A percentile compares a stretch with the other conserved stretches of the same genome.
phyloP scores from a whole-genome alignment of 2,888 invertebrate species.

The Heliconius sara region DNA sequence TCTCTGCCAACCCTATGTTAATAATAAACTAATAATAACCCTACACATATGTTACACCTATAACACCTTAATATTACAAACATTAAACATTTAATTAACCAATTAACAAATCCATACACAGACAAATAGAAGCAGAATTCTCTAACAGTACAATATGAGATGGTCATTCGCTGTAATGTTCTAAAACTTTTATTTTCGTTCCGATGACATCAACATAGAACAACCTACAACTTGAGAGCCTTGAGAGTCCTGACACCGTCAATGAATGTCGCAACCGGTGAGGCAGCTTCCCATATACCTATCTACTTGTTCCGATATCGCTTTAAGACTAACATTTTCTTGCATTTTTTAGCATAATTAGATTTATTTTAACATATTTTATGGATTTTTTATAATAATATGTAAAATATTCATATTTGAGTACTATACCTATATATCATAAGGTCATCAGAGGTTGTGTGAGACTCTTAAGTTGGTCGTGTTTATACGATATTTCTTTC shows the following conservation, averaged over 20 bases:
- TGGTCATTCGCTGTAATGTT: conserved; percentile 37
- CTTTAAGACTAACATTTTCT: conserved; percentile 1
- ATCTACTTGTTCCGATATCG: conserved; percentile 17
- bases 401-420: not conserved
- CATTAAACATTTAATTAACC: not conserved
- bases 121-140: not conserved
- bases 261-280: conserved; percentile 20
- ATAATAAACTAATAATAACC: too few species aligned
- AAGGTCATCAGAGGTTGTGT: conserved; percentile 7
- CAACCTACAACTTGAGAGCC: conserved; percentile 26
- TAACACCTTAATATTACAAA: not conserved
- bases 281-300: conserved; percentile 19
- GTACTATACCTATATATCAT: not conserved
- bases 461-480: conserved; percentile 2
- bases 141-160: conserved; percentile 40
- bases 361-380: conserved; percentile 1
- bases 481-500: not conserved
- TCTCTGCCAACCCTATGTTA: too few species aligned
- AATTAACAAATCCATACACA: conserved; percentile 24
- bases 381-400: not conserved
- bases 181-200: conserved; percentile 59
- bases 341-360: conserved; percentile 15
- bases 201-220: conserved; percentile 58
- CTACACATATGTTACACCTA: too few species aligned
- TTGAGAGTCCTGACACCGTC: conserved; percentile 23